These are phyloP conservation scores for Gasteruption jaculator DNA, from an alignment of 2,888 invertebrate genomes.

Conservation along the genomic window DNA sequence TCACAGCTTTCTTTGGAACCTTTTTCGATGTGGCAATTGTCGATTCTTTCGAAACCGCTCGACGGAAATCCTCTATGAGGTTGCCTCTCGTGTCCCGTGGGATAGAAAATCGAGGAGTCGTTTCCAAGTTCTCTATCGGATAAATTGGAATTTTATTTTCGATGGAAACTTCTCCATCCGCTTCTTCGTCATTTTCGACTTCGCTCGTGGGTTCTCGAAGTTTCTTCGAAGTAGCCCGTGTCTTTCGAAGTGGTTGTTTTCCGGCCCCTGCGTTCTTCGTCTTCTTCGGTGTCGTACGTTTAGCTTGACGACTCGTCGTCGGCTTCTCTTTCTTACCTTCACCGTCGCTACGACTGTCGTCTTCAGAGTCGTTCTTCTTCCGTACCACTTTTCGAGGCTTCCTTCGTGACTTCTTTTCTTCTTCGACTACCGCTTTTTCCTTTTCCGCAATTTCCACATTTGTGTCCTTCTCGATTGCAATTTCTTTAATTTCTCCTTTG, in stretches of 20 bases:
- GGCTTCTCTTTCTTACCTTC: conserved; percentile 8
- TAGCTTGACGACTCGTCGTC: too few species aligned
- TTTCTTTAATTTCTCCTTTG: conserved; percentile 16
- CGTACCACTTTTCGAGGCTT: too few species aligned
- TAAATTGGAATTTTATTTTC: conserved; percentile 21
- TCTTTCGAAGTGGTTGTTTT: too few species aligned
- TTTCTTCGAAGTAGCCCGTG: too few species aligned
- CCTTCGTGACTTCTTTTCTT: conserved; percentile 16
- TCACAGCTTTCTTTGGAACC: conserved; percentile 4
- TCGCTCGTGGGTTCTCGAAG: conserved; percentile 20
- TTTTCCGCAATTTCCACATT: conserved; percentile 5
- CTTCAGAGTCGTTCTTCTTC: too few species aligned
- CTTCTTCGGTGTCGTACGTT: too few species aligned
- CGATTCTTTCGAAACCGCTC: conserved; percentile 49
- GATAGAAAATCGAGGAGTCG: conserved; percentile 36
- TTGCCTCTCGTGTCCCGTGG: conserved; percentile 27
- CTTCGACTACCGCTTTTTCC: conserved; percentile 9
- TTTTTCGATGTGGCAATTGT: conserved; percentile 32
- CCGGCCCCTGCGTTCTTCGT: too few species aligned
- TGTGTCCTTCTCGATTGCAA: conserved; percentile 3
- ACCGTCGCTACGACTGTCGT: background rate
- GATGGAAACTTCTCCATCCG: conserved; percentile 11
- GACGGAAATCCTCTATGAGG: conserved; percentile 35
- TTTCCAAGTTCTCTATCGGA: conserved; percentile 32
- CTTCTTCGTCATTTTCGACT: conserved; percentile 11